Base-by-base conservation (phyloP, 2,113 vertebrate genomes). In the Ciconia maguari region DNA sequence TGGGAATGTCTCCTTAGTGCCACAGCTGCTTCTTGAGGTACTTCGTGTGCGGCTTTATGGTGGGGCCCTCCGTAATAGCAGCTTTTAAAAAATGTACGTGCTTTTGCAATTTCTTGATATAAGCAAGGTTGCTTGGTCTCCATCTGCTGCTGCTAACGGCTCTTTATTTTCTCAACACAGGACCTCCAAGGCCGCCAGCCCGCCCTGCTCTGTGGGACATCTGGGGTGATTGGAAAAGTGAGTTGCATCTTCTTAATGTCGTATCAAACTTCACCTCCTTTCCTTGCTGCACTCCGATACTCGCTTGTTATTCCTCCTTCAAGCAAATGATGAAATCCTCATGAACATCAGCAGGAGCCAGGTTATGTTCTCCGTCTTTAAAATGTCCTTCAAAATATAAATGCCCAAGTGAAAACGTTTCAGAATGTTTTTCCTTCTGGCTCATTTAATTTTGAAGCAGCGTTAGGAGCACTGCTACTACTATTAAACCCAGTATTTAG, bases 391-490 rank as follows among this genome's bases (percentile, higher is more conserved):
- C 92, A 87, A 5, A 77, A 34, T 30, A 5, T 1, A 16, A 91
- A 64, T 0, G 7, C 48, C 57, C 3, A 9, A 76, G 4, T 49
- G 65, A 44, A 76, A 93, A 48, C 1, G 1, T 51, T 74, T 41
- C 26, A 1, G 13, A 54, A 26, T 34, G 17, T 49, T 94, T 93
- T 91, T 91, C 34, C 66, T 91, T 93, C 81, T 65, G 93, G 66
- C 77, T 92, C 93, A 64, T 92, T 96, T 61, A 5, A 71, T 77
- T 83, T n/a, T 41, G 90, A 54, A 26, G 87, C 66, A 18, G 86
- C 11, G 11, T 61, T 64, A 57, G 91, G 62, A 86, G 69, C 36
- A 2, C 83, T 51, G 87, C 85, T 90, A 16, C 71, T 69, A 1
- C 46, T 20, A 3, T 64, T 49, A 14, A 55, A 49, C 15, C 77